Conservation (phyloP, 2,113 vertebrate genomes). For the Aix galericulata region DNA sequence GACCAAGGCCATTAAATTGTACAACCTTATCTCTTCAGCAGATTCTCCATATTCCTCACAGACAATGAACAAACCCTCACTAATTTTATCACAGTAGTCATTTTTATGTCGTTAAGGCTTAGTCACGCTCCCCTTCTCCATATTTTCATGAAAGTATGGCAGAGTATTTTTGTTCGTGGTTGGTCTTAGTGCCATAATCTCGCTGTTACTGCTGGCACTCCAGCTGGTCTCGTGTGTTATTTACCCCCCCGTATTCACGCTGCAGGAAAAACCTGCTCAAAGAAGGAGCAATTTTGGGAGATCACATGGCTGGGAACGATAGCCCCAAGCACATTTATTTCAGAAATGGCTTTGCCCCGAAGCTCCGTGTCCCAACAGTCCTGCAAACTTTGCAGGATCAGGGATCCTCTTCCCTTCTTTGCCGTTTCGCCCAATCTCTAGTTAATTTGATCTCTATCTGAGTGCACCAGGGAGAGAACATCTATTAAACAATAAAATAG, state of each 20-base stretch:
- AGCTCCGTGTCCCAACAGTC: not conserved
- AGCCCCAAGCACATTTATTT: not conserved
- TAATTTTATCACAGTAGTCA: no score
- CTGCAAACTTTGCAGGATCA: not conserved
- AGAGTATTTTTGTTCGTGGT: not conserved
- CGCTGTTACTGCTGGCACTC: not conserved
- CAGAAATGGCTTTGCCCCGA: slow-evolving; percentile 15
- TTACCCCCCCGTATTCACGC: not conserved
- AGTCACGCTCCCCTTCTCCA: not conserved
- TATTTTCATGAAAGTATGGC: not conserved
- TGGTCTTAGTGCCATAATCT: not conserved
- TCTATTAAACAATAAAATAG: slow-evolving; percentile 70
- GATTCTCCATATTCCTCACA: no score
- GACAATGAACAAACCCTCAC: no score
- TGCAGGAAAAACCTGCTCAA: not conserved
- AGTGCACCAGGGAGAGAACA: slow-evolving; percentile 49
- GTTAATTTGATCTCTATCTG: slow-evolving; percentile 59
- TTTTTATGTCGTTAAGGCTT: not conserved
- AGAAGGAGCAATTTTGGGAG: not conserved
- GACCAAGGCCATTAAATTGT: no score
- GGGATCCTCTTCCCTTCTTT: not conserved
- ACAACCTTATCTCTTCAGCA: no score
- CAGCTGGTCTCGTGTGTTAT: not conserved
- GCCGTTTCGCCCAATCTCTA: not conserved
- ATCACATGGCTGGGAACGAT: not conserved